Evolutionary conservation across 2,113 vertebrate species (phyloP).

Genomic region (Chionomys nivalis): DNA sequence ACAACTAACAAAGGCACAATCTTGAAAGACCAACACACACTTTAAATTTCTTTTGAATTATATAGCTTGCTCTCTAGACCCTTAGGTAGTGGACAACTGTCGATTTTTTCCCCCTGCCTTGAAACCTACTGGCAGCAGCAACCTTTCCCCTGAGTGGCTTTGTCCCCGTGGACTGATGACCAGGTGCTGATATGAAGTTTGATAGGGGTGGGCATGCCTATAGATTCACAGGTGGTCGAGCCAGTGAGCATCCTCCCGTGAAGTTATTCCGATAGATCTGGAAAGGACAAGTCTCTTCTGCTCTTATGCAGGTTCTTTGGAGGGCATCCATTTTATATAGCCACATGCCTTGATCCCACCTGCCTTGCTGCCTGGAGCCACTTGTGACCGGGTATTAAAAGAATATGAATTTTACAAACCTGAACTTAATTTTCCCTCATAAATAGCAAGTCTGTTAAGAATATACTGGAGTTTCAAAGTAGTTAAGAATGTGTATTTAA

Average conservation of each 20-base stretch:
- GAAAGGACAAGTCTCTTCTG: background rate
- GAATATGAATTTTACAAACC: background rate
- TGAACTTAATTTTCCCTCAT: conserved; percentile 26
- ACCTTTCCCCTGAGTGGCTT: background rate
- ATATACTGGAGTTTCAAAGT: background rate
- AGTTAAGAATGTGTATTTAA: conserved; percentile 30
- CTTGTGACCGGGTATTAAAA: background rate
- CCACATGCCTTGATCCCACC: background rate
- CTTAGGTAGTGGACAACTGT: background rate
- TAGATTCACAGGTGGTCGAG: background rate
- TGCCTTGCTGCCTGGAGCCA: background rate
- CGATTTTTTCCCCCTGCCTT: background rate
- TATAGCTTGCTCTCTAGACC: background rate
- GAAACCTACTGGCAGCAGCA: background rate
- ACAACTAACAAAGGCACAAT: background rate
- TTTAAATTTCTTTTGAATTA: conserved; percentile 36
- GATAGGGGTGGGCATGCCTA: background rate
- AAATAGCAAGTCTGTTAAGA: background rate
- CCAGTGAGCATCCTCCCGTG: background rate
- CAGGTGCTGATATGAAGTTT: background rate
- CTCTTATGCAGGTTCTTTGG: background rate
- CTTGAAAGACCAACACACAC: background rate
- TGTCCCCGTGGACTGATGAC: background rate
- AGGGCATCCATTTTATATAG: background rate
- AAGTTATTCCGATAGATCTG: background rate